A percentile compares a stretch with the other conserved stretches of the same genome.
Conservation (phyloP, 2,113 vertebrate species). For the Orthonyx spaldingii region DNA sequence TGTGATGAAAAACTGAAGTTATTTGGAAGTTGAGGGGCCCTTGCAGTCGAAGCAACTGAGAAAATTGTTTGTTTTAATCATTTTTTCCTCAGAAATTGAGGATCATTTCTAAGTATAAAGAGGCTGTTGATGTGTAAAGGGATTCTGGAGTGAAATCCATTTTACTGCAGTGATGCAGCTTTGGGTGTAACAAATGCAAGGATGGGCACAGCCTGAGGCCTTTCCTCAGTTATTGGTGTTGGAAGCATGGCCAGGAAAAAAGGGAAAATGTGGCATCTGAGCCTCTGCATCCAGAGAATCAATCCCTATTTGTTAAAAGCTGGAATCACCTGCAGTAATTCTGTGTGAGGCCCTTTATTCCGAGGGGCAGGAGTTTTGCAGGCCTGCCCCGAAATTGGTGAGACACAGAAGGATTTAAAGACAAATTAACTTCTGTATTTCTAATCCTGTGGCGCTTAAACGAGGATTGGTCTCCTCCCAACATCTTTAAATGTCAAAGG, state of each 20-base stretch:
- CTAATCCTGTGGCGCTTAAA: accelerated
- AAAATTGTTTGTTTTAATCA: not conserved
- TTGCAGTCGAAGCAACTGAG: not conserved
- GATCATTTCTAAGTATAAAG: not conserved
- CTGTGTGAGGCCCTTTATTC: not conserved
- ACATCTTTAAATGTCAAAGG: not conserved
- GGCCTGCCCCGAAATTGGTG: not conserved
- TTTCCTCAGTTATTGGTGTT: not conserved
- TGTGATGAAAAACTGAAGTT: not conserved
- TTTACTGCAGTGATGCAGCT: not conserved
- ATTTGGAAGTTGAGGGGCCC: not conserved
- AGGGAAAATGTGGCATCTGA: not conserved
- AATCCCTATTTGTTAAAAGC: not conserved
- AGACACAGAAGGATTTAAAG: not conserved
- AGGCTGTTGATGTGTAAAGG: not conserved
- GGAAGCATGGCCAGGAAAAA: not conserved
- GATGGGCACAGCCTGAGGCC: not conserved
- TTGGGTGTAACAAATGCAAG: not conserved
- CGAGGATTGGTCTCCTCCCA: not conserved
- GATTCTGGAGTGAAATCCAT: not conserved
- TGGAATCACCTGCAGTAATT: not conserved
- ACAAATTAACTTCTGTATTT: accelerated
- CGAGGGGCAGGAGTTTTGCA: not conserved
- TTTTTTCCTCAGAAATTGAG: not conserved
- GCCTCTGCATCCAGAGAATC: not conserved